Base-by-base conservation (phyloP, 1,140 invertebrate species). In the Drosophila melanica region DNA sequence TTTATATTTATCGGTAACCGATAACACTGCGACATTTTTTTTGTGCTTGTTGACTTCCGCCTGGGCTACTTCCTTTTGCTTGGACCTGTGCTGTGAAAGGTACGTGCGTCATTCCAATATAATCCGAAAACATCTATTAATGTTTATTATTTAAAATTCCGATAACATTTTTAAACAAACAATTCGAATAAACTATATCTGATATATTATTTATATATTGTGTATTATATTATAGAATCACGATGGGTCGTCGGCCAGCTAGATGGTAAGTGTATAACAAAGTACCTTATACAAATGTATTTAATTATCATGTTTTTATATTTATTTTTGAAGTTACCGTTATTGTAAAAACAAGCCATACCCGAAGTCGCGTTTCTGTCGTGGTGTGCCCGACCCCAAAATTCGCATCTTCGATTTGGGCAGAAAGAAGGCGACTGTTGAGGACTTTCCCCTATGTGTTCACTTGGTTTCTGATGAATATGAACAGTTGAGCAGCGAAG, bases 281-380 rank as follows among this genome's bases (percentile, higher is more conserved):
- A 33, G 27, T 6, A 27, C 5, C 6, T 5, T 8, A 12, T 4
- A 23, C 6, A 30, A 12, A 9, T 27, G 6, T 4, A 20, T 9
- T 3, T 1, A 0, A 10, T 72, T 72, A 44, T 30, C 2, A 59
- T 42, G 30, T 9, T 30, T 23, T 30, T 37, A 20, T 35, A 2
- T 27, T n/a, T n/a, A n/a, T n/a, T n/a, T n/a, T n/a, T 23, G 20
- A 3, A 98, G 98, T 94, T 99, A 99, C 93, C 97, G 99, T 50
- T 99, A 99, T 91, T 99, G 99, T 93, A 99, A 99, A 93, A 99
- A 99, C 93, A 99, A 99, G 92, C 99, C 99, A 1, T 99, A 99
- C 90, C 99, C 99, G 2, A 99, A 99, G 93, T 99, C 98, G 30
- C 95, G 99, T 84, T 99, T 99, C 93, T 99, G 99, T 94, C 96